These are phyloP conservation scores for Machimus atricapillus DNA, from an alignment of 2,888 invertebrate species.

Conservation along the genomic window DNA sequence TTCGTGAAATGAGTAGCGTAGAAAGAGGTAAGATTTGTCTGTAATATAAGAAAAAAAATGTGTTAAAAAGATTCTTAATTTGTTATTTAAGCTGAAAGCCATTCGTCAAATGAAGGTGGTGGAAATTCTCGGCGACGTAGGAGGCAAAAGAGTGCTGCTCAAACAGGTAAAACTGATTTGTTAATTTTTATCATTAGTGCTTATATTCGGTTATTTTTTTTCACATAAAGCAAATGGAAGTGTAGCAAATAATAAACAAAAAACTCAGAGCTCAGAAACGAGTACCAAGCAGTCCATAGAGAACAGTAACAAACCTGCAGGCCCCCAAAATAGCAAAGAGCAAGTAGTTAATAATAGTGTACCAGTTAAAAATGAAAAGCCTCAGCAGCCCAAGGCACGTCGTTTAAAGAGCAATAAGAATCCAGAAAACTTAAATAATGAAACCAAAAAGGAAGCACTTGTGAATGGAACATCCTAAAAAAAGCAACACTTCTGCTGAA, in stretches of 20 bases:
- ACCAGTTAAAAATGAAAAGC: slow-evolving; percentile 50
- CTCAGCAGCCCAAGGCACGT: slow-evolving; percentile 45
- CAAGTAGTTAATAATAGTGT: slow-evolving; percentile 51
- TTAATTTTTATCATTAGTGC: background rate
- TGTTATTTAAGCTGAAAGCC: slow-evolving; percentile 59
- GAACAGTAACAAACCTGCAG: slow-evolving; percentile 15
- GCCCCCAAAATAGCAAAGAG: slow-evolving; percentile 21
- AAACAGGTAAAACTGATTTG: slow-evolving; percentile 52
- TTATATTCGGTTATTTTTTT: background rate
- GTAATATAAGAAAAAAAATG: background rate
- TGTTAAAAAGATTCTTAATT: background rate
- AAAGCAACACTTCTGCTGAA: slow-evolving; percentile 21
- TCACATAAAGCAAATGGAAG: slow-evolving; percentile 57
- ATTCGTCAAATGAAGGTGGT: slow-evolving; percentile 61
- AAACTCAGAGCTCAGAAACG: slow-evolving; percentile 57
- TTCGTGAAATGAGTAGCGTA: slow-evolving; percentile 61
- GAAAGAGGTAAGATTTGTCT: slow-evolving; percentile 56
- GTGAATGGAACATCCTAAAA: slow-evolving; percentile 62
- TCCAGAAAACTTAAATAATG: slow-evolving; percentile 50
- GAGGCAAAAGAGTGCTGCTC: slow-evolving; percentile 59
- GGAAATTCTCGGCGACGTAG: slow-evolving; percentile 59
- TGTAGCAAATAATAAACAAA: slow-evolving; percentile 58
- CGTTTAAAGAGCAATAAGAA: slow-evolving; percentile 46
- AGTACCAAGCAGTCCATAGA: slow-evolving; percentile 26
- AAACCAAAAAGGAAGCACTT: slow-evolving; percentile 59